Evolutionary conservation across 2,888 invertebrate genomes (phyloP).

Genomic region (Aquatica leii): DNA sequence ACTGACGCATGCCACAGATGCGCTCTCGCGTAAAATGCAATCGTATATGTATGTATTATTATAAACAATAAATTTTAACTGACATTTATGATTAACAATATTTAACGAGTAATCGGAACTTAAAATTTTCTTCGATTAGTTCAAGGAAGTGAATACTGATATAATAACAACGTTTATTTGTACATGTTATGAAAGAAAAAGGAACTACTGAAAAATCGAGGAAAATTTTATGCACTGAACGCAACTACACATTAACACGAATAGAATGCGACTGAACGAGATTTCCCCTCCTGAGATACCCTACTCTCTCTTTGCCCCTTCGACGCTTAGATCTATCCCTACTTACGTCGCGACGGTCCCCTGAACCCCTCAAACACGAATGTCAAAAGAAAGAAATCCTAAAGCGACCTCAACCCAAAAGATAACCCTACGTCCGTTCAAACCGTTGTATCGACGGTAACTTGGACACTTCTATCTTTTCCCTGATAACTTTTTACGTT

Average conservation of each 20-base stretch:
- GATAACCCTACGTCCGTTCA: slow-evolving; percentile 50
- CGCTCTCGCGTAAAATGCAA: too few relatives aligned
- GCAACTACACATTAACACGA: slow-evolving; percentile 23
- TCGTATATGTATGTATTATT: too few relatives aligned
- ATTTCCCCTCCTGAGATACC: slow-evolving; percentile 53
- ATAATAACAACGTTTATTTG: too few relatives aligned
- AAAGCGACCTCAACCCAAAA: slow-evolving; percentile 56
- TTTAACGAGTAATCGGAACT: too few relatives aligned
- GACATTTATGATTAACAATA: too few relatives aligned
- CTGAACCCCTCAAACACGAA: slow-evolving; percentile 51
- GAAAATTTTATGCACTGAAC: neutral
- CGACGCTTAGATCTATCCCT: slow-evolving; percentile 55
- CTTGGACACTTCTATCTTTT: slow-evolving; percentile 22
- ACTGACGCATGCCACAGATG: neutral
- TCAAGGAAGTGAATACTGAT: too few relatives aligned
- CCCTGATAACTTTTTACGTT: neutral
- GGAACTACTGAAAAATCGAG: neutral
- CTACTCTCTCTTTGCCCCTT: slow-evolving; percentile 50
- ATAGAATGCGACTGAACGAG: slow-evolving; percentile 51
- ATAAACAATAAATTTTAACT: too few relatives aligned
- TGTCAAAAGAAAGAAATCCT: slow-evolving; percentile 55
- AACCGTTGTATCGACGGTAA: slow-evolving; percentile 25
- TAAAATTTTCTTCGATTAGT: too few relatives aligned
- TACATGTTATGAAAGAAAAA: too few relatives aligned
- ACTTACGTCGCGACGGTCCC: slow-evolving; percentile 49